Conservation (phyloP, 2,888 invertebrate species). For the Brachyopa scutellaris region DNA sequence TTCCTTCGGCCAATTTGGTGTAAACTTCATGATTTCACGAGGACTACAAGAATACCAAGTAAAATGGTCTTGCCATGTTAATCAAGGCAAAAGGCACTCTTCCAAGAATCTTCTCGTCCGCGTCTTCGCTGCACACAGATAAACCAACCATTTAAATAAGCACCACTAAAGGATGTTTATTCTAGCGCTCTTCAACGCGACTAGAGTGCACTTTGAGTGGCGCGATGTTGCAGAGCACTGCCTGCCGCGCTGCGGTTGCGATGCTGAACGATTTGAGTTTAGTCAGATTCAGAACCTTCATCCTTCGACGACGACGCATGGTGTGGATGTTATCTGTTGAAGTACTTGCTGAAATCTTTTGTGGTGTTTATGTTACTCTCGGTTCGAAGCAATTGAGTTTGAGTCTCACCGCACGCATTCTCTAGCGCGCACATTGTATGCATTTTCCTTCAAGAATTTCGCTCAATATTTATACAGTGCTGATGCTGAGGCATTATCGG, state of each 20-base stretch:
- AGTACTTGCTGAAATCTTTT: constrained; percentile 56
- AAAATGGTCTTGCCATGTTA: constrained; percentile 38
- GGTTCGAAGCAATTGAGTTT: constrained; percentile 51
- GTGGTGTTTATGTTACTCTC: constrained; percentile 69
- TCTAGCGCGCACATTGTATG: constrained; percentile 32
- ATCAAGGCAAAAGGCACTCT: constrained; percentile 37
- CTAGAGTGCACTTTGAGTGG: constrained; percentile 54
- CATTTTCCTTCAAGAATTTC: constrained; percentile 45
- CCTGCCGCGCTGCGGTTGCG: constrained; percentile 34
- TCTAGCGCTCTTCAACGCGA: constrained; percentile 49
- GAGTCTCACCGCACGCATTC: constrained; percentile 38
- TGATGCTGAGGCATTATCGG: constrained; percentile 22
- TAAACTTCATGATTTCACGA: constrained; percentile 23
- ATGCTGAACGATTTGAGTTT: constrained; percentile 40
- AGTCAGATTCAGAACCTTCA: too few species aligned
- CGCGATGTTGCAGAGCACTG: constrained; percentile 14
- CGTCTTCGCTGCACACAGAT: constrained; percentile 39
- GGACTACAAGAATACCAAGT: neutral
- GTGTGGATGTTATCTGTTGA: constrained; percentile 48
- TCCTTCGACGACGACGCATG: constrained; percentile 33
- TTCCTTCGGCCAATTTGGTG: constrained; percentile 49
- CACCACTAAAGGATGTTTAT: constrained; percentile 68
- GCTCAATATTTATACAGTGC: constrained; percentile 48
- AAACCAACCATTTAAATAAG: constrained; percentile 71
- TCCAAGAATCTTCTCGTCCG: constrained; percentile 10